Percentiles rank a stretch among this genome's conserved stretches.
These are phyloP conservation scores for Remorina albescens DNA, from an alignment of 2,797 vertebrate genomes.

Conservation along the genomic window DNA sequence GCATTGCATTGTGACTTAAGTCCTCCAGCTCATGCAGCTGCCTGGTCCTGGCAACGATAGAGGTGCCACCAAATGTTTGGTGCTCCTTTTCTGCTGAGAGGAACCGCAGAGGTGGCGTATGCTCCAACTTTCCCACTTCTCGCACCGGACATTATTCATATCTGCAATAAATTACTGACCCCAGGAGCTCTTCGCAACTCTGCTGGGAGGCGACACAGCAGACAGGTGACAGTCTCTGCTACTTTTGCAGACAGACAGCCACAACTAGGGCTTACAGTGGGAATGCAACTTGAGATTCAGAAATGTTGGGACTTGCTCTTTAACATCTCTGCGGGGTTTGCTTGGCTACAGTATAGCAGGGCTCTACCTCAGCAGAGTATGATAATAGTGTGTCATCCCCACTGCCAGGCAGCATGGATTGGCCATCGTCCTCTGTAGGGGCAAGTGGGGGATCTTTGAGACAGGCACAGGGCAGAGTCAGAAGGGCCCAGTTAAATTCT, in stretches of 20 bases:
- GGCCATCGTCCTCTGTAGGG: constrained; percentile 35
- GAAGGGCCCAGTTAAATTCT: constrained; percentile 40
- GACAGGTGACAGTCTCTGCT: constrained; percentile 4
- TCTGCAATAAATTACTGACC: constrained; percentile 8
- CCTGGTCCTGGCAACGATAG: background rate
- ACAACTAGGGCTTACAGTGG: constrained; percentile 12
- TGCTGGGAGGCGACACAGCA: background rate
- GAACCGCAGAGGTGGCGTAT: background rate
- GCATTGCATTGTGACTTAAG: background rate
- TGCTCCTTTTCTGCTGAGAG: background rate
- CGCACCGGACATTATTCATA: background rate
- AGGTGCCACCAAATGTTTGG: background rate
- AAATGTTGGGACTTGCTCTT: constrained; percentile 36
- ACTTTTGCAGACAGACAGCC: constrained; percentile 5
- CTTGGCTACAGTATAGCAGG: constrained; percentile 15
- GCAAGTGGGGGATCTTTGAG: constrained; percentile 52
- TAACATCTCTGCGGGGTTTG: constrained; percentile 9
- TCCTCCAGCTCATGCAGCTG: background rate
- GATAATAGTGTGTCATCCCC: constrained; percentile 37
- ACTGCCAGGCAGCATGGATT: constrained; percentile 29
- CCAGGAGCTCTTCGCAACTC: background rate
- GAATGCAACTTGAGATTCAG: background rate
- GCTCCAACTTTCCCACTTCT: background rate
- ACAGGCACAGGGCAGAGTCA: constrained; percentile 32
- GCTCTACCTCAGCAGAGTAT: constrained; percentile 29